Evolutionary conservation across 2,113 vertebrate genomes (phyloP).

Genomic region (Pithys albifrons): DNA sequence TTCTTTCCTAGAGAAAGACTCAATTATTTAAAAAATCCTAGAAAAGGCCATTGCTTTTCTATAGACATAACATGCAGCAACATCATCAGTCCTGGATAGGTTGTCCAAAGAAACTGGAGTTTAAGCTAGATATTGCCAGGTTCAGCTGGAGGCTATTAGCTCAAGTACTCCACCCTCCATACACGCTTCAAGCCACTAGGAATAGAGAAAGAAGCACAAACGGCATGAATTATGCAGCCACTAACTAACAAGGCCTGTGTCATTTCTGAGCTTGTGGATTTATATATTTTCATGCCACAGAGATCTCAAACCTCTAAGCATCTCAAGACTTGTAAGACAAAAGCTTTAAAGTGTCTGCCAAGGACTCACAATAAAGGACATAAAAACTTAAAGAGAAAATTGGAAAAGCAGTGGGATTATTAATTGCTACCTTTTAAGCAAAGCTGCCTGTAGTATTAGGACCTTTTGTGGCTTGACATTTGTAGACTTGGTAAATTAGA

Average conservation of each 20-base stretch:
- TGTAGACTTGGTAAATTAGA: slow-evolving; percentile 40
- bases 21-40: not conserved
- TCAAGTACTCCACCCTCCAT: not conserved
- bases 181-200: not conserved
- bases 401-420: slow-evolving; percentile 14
- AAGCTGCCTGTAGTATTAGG: not conserved
- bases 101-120: not conserved
- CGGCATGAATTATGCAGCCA: not conserved
- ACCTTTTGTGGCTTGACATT: slow-evolving; percentile 34
- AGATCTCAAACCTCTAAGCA: slow-evolving; percentile 5
- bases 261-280: not conserved
- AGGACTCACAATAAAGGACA: not conserved
- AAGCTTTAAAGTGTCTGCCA: slow-evolving; percentile 28
- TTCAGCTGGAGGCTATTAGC: not conserved
- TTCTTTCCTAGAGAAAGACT: not conserved
- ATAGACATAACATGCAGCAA: not conserved
- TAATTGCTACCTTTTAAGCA: slow-evolving; percentile 45
- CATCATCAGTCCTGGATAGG: not conserved
- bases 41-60: not conserved
- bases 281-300: not conserved
- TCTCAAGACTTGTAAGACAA: not conserved
- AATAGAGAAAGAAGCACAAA: not conserved
- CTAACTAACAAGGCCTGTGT: not conserved
- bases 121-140: not conserved
- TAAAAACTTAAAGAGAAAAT: slow-evolving; percentile 11